Percentiles rank a stretch among this genome's conserved stretches.
Evolutionary conservation across 1,140 invertebrate genomes (phyloP).

Genomic region (Drosophila quadrilineata): DNA sequence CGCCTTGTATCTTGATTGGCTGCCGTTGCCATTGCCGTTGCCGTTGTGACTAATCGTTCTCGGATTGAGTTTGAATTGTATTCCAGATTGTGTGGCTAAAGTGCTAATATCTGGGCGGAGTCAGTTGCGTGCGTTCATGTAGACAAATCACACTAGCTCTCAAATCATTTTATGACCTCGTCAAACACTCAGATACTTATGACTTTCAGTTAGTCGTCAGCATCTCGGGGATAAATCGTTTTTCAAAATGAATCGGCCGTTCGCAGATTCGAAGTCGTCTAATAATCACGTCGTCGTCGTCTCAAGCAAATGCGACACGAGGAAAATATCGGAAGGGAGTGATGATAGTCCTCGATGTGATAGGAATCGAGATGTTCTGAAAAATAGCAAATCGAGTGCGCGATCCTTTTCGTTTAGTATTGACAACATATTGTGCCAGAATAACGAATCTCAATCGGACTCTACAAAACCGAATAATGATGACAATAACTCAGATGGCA

Average conservation of each 20-base stretch:
- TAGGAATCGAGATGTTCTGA: background rate
- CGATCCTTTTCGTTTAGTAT: constrained; percentile 35
- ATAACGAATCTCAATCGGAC: constrained; percentile 1
- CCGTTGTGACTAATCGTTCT: background rate
- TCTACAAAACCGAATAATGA: background rate
- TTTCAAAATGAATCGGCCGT: constrained; percentile 26
- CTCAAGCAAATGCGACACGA: too few relatives aligned
- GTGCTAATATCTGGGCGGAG: constrained; percentile 48
- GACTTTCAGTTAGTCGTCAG: constrained; percentile 20
- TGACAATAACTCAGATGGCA: too few relatives aligned
- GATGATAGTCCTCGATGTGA: too few relatives aligned
- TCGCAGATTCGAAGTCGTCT: background rate
- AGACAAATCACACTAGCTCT: constrained; percentile 18
- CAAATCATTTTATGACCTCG: background rate
- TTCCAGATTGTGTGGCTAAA: constrained; percentile 5
- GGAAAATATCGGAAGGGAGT: too few relatives aligned
- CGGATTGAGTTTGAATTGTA: background rate
- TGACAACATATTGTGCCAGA: constrained; percentile 34
- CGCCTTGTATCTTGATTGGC: constrained; percentile 31
- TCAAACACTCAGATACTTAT: constrained; percentile 10
- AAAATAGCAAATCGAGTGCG: background rate
- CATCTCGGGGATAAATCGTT: constrained; percentile 10
- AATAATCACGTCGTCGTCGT: too few relatives aligned
- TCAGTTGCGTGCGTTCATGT: background rate
- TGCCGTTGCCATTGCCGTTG: background rate